Evolutionary conservation across 2,113 vertebrate species (phyloP).

Genomic region (Zapus hudsonius): DNA sequence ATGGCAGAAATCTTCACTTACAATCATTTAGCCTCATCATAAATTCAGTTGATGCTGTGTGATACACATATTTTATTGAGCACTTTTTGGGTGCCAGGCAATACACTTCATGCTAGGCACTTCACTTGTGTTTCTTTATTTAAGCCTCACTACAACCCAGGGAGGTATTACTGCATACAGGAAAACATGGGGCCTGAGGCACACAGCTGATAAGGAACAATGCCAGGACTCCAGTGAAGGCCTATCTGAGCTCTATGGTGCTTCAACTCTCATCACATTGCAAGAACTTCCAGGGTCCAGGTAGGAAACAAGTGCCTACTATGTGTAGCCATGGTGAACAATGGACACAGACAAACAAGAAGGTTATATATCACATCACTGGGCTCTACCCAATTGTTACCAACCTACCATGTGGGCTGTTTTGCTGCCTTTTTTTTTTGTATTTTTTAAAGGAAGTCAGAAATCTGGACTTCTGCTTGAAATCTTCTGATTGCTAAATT

Average conservation of each 20-base stretch:
- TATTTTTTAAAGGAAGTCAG: slow-evolving; percentile 29
- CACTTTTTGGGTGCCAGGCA: not conserved
- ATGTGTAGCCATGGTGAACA: not conserved
- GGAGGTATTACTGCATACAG: not conserved
- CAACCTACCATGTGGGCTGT: not conserved
- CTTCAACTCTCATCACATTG: not conserved
- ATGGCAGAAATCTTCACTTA: slow-evolving; percentile 26
- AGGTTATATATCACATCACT: not conserved
- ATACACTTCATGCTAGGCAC: slow-evolving; percentile 23
- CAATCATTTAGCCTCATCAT: slow-evolving; percentile 34
- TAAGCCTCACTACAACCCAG: not conserved
- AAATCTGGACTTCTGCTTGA: slow-evolving; percentile 33
- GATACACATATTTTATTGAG: slow-evolving; percentile 35
- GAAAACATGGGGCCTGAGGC: not conserved
- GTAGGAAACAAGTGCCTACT: not conserved
- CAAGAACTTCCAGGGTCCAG: not conserved
- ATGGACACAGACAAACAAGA: not conserved
- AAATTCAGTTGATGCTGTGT: slow-evolving; percentile 7
- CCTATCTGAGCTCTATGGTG: not conserved
- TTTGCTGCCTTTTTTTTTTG: not conserved
- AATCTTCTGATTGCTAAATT: slow-evolving; percentile 41
- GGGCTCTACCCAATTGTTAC: not conserved
- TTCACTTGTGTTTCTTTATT: slow-evolving; percentile 18
- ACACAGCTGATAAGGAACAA: not conserved
- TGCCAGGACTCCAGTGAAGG: not conserved